Evolutionary conservation across 2,797 vertebrate species (phyloP).

Genomic region (Diplodus puntazzo): DNA sequence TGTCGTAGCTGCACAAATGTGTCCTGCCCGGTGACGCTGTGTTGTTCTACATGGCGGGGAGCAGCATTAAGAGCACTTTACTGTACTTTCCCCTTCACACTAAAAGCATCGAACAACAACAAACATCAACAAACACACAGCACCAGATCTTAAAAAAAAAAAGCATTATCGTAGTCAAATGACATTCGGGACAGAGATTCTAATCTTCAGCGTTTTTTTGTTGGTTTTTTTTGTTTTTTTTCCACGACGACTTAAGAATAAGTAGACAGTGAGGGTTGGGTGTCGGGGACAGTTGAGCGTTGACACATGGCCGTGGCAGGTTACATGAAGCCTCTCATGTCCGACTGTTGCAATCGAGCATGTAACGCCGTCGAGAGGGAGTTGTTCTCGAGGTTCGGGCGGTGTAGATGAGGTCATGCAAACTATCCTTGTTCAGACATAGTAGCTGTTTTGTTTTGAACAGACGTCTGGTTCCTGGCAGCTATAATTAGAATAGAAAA

Average conservation of each 20-base stretch:
- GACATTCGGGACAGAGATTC: neutral
- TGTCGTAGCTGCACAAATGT: neutral
- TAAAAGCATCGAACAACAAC: neutral
- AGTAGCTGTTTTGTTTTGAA: conserved; percentile 13
- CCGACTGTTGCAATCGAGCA: no score
- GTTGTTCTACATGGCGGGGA: conserved; percentile 5
- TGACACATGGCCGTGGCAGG: no score
- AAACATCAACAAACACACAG: neutral
- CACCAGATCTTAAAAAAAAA: neutral
- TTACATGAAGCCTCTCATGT: no score
- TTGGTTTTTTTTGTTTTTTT: no score
- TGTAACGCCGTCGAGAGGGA: no score
- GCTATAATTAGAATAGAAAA: conserved; percentile 27
- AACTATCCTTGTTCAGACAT: neutral
- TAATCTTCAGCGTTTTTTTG: no score
- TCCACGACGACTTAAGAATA: no score
- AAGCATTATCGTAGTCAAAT: neutral
- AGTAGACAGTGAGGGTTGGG: no score
- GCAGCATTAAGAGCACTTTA: conserved; percentile 17
- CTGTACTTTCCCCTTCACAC: neutral
- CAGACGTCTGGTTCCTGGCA: conserved; percentile 14
- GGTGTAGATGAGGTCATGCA: neutral
- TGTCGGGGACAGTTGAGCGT: no score
- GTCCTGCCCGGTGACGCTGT: neutral
- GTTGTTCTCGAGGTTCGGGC: neutral